Percentiles rank a stretch among this genome's conserved stretches.
Evolutionary conservation across 2,113 vertebrate species (phyloP).

Genomic region (Neomonachus schauinslandi): DNA sequence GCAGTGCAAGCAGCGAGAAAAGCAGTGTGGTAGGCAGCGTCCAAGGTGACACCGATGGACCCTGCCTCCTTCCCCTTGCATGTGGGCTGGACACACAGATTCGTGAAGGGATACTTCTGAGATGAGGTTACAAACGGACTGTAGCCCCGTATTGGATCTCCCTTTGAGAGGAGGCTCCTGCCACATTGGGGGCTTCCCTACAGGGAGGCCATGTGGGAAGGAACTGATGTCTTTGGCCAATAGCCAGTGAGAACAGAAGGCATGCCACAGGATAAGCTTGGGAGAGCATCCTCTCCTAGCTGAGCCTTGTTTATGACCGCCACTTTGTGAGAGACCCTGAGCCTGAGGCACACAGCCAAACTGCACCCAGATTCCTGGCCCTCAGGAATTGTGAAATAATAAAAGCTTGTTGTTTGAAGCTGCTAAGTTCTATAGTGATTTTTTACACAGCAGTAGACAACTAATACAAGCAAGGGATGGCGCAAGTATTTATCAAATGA

Average conservation of each 20-base stretch:
- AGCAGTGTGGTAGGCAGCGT: background rate
- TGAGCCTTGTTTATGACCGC: background rate
- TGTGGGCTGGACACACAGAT: background rate
- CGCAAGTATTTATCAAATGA: background rate
- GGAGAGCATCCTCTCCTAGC: background rate
- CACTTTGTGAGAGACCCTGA: background rate
- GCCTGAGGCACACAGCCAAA: background rate
- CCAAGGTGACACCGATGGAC: background rate
- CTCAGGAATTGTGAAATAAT: background rate
- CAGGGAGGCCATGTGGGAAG: background rate
- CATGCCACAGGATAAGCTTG: background rate
- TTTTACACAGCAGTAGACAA: background rate
- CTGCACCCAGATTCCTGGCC: background rate
- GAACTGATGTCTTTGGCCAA: background rate
- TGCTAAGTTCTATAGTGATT: background rate
- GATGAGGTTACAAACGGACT: no score
- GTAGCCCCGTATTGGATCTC: background rate
- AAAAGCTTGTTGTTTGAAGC: background rate
- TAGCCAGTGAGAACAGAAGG: background rate
- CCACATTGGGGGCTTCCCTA: background rate
- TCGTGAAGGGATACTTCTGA: background rate
- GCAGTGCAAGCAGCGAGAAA: no score
- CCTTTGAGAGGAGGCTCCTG: background rate
- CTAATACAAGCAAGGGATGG: background rate
- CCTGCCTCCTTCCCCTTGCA: background rate